Evolutionary conservation across 2,888 invertebrate genomes (phyloP), one percentile per base, ranked within the genome.

Genomic region (Arctia plantaginis): DNA sequence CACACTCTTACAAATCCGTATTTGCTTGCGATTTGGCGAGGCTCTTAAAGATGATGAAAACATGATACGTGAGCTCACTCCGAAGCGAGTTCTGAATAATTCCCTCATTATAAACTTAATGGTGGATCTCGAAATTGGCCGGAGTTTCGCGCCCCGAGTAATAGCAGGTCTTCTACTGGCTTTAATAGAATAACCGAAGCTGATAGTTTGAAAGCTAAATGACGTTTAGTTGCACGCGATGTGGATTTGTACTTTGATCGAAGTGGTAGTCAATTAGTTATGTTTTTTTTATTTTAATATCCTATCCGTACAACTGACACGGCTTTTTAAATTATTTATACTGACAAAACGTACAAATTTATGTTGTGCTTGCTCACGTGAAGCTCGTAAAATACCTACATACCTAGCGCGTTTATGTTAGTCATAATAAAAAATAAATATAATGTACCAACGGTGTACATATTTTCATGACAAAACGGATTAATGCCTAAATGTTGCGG

Each of bases 41-140:
- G 78, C 81, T 85, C 85, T 89, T 87, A 85, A 86, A 85, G 85
- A 91, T 90, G 90, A 92, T 93, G 91, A 91, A 91, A 92, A 91
- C 86, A 84, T 83, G 86, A 89, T 88, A 91, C 90, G 90, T 90
- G 92, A 80, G 78, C 78, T 77, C 74, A 79, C 75, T 82, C 71
- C 79, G 80, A 86, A 82, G 83, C 82, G 84, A 85, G 85, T 81
- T 78, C 85, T 88, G 89, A 88, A 92, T 92, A 92, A 93, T 93
- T 90, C 86, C 81, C 89, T 92, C 90, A 93, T 93, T 91, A 93
- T 88, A 78, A 82, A 85, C 80, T 88, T 93, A 93, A 93, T 93
- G 85, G 90, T 81, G 84, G 85, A 87, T 89, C 87, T 88, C 81
- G 83, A 88, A 92, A 93, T 92, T 92, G 90, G 87, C 85, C 82